phyloP scores from a whole-genome alignment of 2,113 vertebrate species.

The Coptodon bakossiorum region DNA sequence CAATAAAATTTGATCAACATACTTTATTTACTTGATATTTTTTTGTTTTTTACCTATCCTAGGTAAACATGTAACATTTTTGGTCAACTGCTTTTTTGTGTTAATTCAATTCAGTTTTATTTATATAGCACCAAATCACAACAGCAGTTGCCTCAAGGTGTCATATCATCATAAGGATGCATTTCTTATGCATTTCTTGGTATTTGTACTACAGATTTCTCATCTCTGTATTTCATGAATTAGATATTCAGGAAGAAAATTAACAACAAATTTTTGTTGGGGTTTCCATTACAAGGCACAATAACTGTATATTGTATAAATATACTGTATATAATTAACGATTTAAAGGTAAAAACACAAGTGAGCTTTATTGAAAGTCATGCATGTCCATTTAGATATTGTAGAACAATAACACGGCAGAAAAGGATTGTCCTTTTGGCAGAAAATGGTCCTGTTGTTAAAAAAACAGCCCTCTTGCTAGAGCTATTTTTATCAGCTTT shows the following conservation, averaged over 20 bases:
- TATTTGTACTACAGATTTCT: not conserved
- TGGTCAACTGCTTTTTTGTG: not conserved
- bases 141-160: not conserved
- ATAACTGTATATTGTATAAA: not conserved
- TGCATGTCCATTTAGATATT: conserved; percentile 36
- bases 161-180: not conserved
- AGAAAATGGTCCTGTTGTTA: conserved; percentile 30
- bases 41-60: not conserved
- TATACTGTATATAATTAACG: not conserved
- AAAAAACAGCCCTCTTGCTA: not conserved
- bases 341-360: conserved; percentile 39
- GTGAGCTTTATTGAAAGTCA: conserved; percentile 22
- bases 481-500: conserved; percentile 53
- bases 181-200: not conserved
- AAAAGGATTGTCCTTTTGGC: conserved; percentile 28
- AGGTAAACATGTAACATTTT: not conserved
- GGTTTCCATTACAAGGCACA: not conserved
- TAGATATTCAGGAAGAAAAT: not conserved
- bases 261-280: not conserved
- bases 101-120: not conserved
- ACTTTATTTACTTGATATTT: not conserved
- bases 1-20: not conserved
- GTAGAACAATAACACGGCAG: conserved; percentile 10
- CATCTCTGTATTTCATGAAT: not conserved
- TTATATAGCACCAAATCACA: not conserved